Base-by-base conservation (phyloP, 2,888 invertebrate genomes). In the Caenorhabditis sinica region DNA sequence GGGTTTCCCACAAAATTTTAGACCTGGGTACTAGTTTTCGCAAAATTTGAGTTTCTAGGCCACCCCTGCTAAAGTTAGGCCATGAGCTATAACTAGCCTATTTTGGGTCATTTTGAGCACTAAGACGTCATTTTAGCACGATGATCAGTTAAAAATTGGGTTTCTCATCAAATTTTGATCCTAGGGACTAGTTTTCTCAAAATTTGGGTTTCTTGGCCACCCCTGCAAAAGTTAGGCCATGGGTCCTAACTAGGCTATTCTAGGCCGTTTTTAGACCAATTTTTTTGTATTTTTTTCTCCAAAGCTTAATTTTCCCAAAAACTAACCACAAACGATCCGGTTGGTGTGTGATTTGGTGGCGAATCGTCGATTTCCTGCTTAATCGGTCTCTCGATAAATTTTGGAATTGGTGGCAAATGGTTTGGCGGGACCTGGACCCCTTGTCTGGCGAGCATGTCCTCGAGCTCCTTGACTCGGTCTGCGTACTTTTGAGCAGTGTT, bases 321-420 rank as follows among this genome's bases (percentile, higher is more conserved):
- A 56, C 85, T 79, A n/a, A 85, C 85, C 58, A 84, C 69, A 65
- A 90, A 86, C 13, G 89, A 89, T 58, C 91, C 90, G n/a, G 88
- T 88, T 9, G 92, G 92, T 43, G 91, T 92, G 60, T 90, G 91
- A 51, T 90, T 89, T 25, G 92, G 90, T 30, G 88, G 86, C n/a
- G 81, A 80, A 5, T 91, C 91, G 40, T 92, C 92, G n/a, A 91
- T 86, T 71, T 92, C 92, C 74, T 92, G 91, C 72, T 92, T 92
- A 75, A 92, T 92, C 15, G 88, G 89, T 40, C 89, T 77, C 28
- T 87, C 87, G 30, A 89, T 83, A 28, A 82, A 58, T 69, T 75
- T 66, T 28, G 88, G 85, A 13, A 87, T 81, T 15, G 88, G 87
- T 25, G 89, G 89, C 74, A 89, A 58, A 33, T 88, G 86, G 23